Percentiles rank a stretch among this genome's conserved stretches.
phyloP scores from a whole-genome alignment of 2,797 vertebrate species.

The Coregonus ussuriensis region DNA sequence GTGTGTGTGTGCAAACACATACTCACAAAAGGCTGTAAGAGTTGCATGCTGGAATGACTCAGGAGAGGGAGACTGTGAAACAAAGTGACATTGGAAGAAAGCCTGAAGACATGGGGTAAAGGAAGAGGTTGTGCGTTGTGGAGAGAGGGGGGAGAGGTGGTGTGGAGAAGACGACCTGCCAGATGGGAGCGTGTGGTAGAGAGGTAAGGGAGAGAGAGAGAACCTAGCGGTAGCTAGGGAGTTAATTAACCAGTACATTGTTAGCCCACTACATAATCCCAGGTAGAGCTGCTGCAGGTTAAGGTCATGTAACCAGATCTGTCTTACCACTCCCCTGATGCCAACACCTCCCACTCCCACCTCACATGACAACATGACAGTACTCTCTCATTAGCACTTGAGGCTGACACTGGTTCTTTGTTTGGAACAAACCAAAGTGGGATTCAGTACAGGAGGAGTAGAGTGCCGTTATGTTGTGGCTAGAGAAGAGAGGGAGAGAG shows the following conservation, averaged over 20 bases:
- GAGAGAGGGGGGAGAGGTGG: neutral
- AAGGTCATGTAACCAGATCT: neutral
- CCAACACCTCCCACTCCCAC: neutral
- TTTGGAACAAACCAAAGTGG: conserved; percentile 8
- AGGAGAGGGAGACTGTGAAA: neutral
- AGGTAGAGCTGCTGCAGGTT: neutral
- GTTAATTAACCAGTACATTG: conserved; percentile 43
- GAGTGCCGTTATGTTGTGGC: neutral
- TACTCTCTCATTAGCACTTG: neutral
- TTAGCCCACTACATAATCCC: conserved; percentile 30
- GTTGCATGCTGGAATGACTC: neutral
- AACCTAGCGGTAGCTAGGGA: conserved; percentile 30
- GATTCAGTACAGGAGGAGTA: neutral
- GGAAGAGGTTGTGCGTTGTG: neutral
- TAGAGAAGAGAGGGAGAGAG: conserved; percentile 29
- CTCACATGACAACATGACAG: too few relatives aligned
- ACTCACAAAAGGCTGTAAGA: neutral
- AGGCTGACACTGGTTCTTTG: neutral
- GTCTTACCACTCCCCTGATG: neutral
- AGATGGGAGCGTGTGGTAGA: conserved; percentile 6
- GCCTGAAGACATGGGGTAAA: neutral
- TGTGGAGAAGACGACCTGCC: neutral
- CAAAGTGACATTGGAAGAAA: neutral
- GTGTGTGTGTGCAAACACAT: neutral
- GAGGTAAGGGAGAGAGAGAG: neutral